Conservation (phyloP, 2,888 invertebrate species). For the Cerastoderma edule region DNA sequence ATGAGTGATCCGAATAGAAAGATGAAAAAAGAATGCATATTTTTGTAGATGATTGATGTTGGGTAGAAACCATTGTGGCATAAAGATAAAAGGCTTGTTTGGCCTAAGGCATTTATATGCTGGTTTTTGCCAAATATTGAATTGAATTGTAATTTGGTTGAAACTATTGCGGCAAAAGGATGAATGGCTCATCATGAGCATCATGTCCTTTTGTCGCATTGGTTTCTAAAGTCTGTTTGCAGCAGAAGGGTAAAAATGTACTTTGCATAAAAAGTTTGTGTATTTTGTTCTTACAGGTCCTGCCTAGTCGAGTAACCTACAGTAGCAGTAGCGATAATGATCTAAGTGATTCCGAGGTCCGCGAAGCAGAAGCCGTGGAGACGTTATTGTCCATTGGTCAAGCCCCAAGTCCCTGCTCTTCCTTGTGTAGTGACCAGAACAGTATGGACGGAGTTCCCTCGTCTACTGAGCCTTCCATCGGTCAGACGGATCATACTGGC, state of each 20-base stretch:
- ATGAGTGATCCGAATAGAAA: no score
- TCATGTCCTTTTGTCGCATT: neutral
- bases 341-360: slow-evolving; percentile 11
- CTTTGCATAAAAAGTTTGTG: no score
- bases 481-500: no score
- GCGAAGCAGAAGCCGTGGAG: slow-evolving; percentile 83
- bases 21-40: no score
- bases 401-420: slow-evolving; percentile 47
- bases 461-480: slow-evolving; percentile 41
- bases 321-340: slow-evolving; percentile 4
- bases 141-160: no score
- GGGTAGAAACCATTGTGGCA: no score
- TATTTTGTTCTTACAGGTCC: neutral
- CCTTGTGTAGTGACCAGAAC: slow-evolving; percentile 33
- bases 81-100: no score
- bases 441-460: slow-evolving; percentile 44
- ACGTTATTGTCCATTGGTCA: slow-evolving; percentile 81
- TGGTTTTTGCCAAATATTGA: no score
- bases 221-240: neutral
- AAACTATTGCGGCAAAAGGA: slow-evolving; percentile 1
- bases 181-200: neutral
- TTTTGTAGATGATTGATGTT: no score
- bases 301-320: neutral
- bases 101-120: no score
- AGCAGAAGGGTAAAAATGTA: no score